These are phyloP conservation scores for Flabesymbios commensalis DNA, from an alignment of 2,888 invertebrate species.

Conservation along the genomic window DNA sequence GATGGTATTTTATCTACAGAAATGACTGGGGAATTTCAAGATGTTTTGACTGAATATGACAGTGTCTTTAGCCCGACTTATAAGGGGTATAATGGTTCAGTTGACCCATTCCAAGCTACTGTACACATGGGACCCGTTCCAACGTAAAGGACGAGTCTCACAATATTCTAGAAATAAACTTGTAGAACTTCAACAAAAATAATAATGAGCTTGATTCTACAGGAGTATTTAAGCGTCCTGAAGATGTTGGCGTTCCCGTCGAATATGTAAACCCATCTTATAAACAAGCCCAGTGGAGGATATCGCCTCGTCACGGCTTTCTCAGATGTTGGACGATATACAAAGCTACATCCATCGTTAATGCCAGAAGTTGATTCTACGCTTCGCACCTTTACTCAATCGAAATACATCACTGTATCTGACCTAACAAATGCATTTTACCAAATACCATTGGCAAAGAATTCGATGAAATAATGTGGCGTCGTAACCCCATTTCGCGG, in stretches of 20 bases:
- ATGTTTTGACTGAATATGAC: not conserved
- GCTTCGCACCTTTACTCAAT: not conserved
- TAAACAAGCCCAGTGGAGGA: no score
- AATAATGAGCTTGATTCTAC: conserved; percentile 11
- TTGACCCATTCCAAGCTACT: not conserved
- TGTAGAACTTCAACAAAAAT: conserved; percentile 16
- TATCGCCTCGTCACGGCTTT: no score
- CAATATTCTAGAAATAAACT: conserved; percentile 15
- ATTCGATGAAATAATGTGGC: conserved; percentile 6
- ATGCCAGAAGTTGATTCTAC: not conserved
- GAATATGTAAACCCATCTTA: conserved; percentile 13
- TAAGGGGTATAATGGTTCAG: conserved; percentile 3
- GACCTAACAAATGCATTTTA: not conserved
- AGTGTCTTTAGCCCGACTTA: not conserved
- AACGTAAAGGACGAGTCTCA: conserved; percentile 21
- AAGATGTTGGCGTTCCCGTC: conserved; percentile 4
- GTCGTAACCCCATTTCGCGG: conserved; percentile 23
- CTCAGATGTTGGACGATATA: no score
- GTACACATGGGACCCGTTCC: conserved; percentile 13
- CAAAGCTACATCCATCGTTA: no score
- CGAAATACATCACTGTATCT: not conserved
- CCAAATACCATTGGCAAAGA: conserved; percentile 1
- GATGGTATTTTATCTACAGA: not conserved
- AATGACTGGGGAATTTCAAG: not conserved
- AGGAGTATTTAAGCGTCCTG: conserved; percentile 12